A percentile compares a stretch with the other conserved stretches of the same genome.
These are phyloP conservation scores for Neria commutata DNA, from an alignment of 2,888 invertebrate genomes.

Conservation along the genomic window DNA sequence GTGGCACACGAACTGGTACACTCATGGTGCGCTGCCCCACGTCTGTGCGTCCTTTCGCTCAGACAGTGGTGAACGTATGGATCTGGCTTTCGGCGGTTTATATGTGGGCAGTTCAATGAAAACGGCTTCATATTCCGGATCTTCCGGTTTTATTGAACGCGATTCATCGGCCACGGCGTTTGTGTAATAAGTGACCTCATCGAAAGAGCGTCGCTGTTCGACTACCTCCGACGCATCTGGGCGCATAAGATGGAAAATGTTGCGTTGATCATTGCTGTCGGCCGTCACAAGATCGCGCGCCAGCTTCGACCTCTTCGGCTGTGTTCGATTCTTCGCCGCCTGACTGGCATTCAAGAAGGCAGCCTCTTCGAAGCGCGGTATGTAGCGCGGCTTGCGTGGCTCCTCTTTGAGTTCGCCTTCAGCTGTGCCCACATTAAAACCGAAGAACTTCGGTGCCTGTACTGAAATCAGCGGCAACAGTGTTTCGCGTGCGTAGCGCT, in stretches of 20 bases:
- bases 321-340: slow-evolving; percentile 5
- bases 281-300: slow-evolving; percentile 24
- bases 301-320: neutral
- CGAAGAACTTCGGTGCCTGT: slow-evolving; percentile 76
- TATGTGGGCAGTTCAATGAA: slow-evolving; percentile 69
- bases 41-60: too few relatives aligned
- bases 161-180: slow-evolving; percentile 47
- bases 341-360: slow-evolving; percentile 35
- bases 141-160: slow-evolving; percentile 50
- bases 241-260: slow-evolving; percentile 55
- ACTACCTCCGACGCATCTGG: slow-evolving; percentile 17
- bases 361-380: slow-evolving; percentile 65
- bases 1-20: too few relatives aligned
- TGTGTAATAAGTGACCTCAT: slow-evolving; percentile 53
- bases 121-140: slow-evolving; percentile 54
- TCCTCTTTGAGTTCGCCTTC: slow-evolving; percentile 38
- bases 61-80: too few relatives aligned
- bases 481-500: slow-evolving; percentile 79
- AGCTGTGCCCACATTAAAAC: slow-evolving; percentile 59
- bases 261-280: slow-evolving; percentile 42
- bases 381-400: slow-evolving; percentile 66
- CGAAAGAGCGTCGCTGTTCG: slow-evolving; percentile 16
- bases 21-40: too few relatives aligned
- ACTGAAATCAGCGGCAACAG: slow-evolving; percentile 78
- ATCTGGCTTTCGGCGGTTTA: slow-evolving; percentile 57